Evolutionary conservation across 1,140 invertebrate species (phyloP).

Genomic region (Zophobas morio): DNA sequence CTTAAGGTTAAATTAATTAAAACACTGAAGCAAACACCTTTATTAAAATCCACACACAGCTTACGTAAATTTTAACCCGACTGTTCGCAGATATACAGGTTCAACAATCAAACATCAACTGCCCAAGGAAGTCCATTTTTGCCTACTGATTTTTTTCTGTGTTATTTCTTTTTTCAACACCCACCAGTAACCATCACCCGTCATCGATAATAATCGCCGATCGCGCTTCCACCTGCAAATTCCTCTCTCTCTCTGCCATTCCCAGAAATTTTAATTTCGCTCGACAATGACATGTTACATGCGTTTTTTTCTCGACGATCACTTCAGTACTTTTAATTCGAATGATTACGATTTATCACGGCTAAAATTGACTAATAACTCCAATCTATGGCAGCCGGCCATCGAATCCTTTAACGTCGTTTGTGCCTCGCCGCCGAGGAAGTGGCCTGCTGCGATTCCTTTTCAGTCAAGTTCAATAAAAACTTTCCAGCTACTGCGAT

Average conservation of each 20-base stretch:
- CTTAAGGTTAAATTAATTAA: too few relatives aligned
- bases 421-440: slow-evolving; percentile 34
- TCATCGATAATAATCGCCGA: neutral
- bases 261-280: slow-evolving; percentile 34
- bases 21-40: too few relatives aligned
- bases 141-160: too few relatives aligned
- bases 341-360: slow-evolving; percentile 47
- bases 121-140: too few relatives aligned
- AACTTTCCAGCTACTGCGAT: slow-evolving; percentile 37
- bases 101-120: too few relatives aligned
- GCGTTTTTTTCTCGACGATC: slow-evolving; percentile 31
- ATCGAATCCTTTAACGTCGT: slow-evolving; percentile 45
- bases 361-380: slow-evolving; percentile 48
- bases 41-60: too few relatives aligned
- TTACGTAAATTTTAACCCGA: too few relatives aligned
- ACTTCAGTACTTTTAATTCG: slow-evolving; percentile 31
- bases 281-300: slow-evolving; percentile 25
- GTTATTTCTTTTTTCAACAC: slow-evolving; percentile 30
- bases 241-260: neutral
- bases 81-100: too few relatives aligned
- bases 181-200: slow-evolving; percentile 32
- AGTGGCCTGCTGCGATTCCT: slow-evolving; percentile 42
- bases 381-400: slow-evolving; percentile 41
- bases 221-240: neutral
- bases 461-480: slow-evolving; percentile 41